Percentiles rank a stretch among this genome's conserved stretches.
Evolutionary conservation across 1,140 invertebrate genomes (phyloP).

Genomic region (Eulimnadia texana): DNA sequence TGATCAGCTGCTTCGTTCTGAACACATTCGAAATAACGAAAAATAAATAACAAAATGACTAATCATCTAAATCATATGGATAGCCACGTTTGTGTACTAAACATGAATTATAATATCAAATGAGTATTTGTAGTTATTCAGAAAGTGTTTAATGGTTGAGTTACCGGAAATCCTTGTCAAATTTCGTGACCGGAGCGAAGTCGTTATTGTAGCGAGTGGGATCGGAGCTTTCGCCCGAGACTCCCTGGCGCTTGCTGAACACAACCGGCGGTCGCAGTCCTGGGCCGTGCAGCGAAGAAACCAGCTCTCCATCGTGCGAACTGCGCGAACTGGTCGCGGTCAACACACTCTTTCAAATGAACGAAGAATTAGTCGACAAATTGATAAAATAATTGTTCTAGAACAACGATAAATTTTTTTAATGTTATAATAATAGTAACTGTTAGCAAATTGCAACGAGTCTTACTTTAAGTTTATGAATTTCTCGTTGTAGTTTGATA

Average conservation of each 20-base stretch:
- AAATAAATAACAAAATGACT: background rate
- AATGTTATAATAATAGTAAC: background rate
- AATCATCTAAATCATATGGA: background rate
- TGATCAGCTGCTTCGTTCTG: conserved; percentile 61
- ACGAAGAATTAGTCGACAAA: background rate
- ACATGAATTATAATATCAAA: too few relatives aligned
- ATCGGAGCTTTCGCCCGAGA: conserved; percentile 51
- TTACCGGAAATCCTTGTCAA: background rate
- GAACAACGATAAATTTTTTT: background rate
- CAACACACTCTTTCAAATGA: conserved; percentile 36
- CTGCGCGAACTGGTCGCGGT: conserved; percentile 37
- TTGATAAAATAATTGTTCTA: background rate
- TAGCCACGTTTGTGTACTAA: too few relatives aligned
- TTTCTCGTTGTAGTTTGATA: conserved; percentile 37
- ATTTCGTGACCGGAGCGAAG: background rate
- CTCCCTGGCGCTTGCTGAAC: conserved; percentile 36
- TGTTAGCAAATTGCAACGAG: background rate
- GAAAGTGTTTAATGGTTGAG: too few relatives aligned
- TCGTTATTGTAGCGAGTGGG: background rate
- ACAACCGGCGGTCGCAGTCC: conserved; percentile 22
- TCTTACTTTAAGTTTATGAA: conserved; percentile 43
- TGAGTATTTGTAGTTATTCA: too few relatives aligned
- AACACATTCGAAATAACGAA: background rate
- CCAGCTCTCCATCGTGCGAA: conserved; percentile 30
- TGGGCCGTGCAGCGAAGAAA: conserved; percentile 22